Base-by-base conservation (phyloP, 2,113 vertebrate species). In the Quiscalus mexicanus region DNA sequence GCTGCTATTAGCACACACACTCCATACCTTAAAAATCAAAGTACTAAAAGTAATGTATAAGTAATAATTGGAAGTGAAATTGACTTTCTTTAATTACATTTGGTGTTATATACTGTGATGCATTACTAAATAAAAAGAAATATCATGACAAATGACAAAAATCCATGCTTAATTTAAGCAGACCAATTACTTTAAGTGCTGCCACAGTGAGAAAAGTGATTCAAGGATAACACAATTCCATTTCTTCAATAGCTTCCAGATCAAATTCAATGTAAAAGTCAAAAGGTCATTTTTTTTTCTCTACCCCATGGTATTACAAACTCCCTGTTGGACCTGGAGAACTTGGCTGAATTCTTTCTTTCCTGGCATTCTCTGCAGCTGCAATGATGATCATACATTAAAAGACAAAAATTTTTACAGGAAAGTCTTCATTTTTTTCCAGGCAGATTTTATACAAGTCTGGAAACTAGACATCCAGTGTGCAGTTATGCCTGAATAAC, bases 171-270 rank as follows among this genome's bases (percentile, higher is more conserved):
- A 93, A 91, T 84, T 95, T 90, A 92, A 76, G 56, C 42, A 52
- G 25, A 30, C 75, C 93, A 96, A 96, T 96, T 96, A 96, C 64
- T 77, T 88, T 92, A 95, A 96, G 95, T 95, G 91, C 94, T 88
- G 45, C 50, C 90, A 83, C 53, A 79, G 49, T 92, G 73, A 93
- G 68, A 91, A 82, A 87, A 97, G 83, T 60, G 67, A 95, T 89
- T 93, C 82, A 92, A 92, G 93, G 65, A 96, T 96, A 90, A 85
- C 33, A 49, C 35, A 84, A 89, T 39, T 39, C 25, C 42, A 90
- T 92, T 95, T 95, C 60, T 89, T 84, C 90, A 90, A 79, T 56
- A 87, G 70, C 68, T 94, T 95, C 84, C 80, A 79, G 35, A 91
- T 80, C 60, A 94, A 95, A 90, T 82, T 74, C 90, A 92, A 64